Evolutionary conservation across 2,797 vertebrate genomes (phyloP).

Genomic region (Hemitrygon akajei): DNA sequence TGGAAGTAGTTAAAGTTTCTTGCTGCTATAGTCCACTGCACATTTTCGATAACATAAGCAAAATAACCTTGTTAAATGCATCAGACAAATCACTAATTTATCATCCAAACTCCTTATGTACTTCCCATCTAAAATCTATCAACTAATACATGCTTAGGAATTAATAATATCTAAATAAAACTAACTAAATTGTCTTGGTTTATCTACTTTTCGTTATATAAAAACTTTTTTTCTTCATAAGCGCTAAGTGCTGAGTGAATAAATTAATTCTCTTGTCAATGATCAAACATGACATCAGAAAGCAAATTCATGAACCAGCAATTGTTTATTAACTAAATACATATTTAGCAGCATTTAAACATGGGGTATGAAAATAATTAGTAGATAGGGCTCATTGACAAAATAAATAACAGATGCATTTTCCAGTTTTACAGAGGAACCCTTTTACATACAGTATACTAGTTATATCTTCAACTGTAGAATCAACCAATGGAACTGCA

Average conservation of each 20-base stretch:
- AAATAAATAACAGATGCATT: constrained; percentile 13
- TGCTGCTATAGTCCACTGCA: background rate
- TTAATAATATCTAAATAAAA: background rate
- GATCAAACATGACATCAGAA: background rate
- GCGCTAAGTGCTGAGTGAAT: background rate
- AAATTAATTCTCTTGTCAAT: background rate
- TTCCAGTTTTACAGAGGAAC: background rate
- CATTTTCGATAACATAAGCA: background rate
- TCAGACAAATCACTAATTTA: background rate
- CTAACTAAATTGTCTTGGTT: background rate
- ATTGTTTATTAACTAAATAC: background rate
- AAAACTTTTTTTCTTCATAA: background rate
- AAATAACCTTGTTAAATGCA: background rate
- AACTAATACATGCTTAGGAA: background rate
- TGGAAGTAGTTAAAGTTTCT: background rate
- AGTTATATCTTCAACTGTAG: background rate
- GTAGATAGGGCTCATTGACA: background rate
- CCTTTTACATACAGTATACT: background rate
- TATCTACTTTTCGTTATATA: background rate
- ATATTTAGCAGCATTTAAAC: constrained; percentile 1
- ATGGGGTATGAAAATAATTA: background rate
- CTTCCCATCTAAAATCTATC: background rate
- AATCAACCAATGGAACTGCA: background rate
- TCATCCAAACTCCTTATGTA: background rate
- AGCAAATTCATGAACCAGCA: background rate